These are phyloP conservation scores for Pseudococcus jackbeardsleyi DNA, from an alignment of 2,888 invertebrate species.

Conservation along the genomic window DNA sequence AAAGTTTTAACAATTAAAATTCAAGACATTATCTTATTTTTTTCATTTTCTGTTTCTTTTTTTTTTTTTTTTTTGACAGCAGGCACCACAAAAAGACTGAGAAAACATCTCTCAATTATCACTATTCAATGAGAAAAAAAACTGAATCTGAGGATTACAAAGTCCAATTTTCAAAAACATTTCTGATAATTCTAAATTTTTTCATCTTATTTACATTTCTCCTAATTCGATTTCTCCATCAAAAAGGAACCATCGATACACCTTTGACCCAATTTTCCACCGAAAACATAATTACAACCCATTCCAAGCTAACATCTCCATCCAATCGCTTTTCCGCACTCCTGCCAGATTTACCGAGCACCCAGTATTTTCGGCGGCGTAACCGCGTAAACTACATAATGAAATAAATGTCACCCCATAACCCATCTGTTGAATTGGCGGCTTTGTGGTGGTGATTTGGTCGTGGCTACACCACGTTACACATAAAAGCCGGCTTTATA, in stretches of 20 bases:
- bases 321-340: not conserved
- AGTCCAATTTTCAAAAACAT: no score
- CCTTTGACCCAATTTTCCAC: not conserved
- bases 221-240: no score
- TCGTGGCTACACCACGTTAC: slow-evolving; percentile 38
- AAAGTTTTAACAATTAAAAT: no score
- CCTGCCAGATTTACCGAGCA: not conserved
- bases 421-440: slow-evolving; percentile 62
- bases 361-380: not conserved
- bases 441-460: not conserved
- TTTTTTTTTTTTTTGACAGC: no score
- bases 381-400: slow-evolving; percentile 57
- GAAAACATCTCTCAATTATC: no score
- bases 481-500: slow-evolving; percentile 58
- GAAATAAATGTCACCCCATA: slow-evolving; percentile 63
- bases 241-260: not conserved
- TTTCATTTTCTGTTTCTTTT: no score
- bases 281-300: not conserved
- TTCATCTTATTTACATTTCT: not conserved
- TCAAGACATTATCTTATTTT: no score
- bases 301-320: not conserved
- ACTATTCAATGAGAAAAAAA: no score
- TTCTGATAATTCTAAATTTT: not conserved
- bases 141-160: no score
- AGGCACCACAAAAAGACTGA: no score